phyloP scores from a whole-genome alignment of 2,113 vertebrate genomes.

The Aphelocoma coerulescens region DNA sequence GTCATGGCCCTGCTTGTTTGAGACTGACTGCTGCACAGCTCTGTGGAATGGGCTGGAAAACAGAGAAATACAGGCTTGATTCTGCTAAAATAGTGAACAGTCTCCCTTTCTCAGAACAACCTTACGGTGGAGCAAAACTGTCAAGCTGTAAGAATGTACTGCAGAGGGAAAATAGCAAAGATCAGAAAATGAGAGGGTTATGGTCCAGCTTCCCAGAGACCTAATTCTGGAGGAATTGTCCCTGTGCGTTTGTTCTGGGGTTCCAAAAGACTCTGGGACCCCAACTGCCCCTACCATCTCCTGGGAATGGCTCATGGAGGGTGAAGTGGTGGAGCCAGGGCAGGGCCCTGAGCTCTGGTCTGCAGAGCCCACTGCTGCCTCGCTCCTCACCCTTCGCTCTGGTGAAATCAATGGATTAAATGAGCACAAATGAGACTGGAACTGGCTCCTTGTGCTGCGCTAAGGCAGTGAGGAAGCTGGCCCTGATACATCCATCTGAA shows the following conservation, averaged over 20 bases:
- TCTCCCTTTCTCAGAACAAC: background rate
- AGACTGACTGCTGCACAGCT: background rate
- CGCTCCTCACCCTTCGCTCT: background rate
- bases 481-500: conserved; percentile 11
- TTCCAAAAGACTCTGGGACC: background rate
- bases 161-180: background rate
- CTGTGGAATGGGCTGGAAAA: background rate
- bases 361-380: background rate
- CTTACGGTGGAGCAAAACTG: conserved; percentile 4
- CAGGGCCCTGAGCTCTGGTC: background rate
- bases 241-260: fast-evolving
- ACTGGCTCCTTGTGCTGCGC: conserved; percentile 19
- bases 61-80: background rate
- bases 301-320: background rate
- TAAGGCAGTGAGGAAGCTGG: conserved; percentile 15
- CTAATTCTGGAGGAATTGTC: background rate
- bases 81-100: background rate
- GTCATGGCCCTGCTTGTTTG: background rate
- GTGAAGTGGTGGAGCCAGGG: background rate
- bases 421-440: conserved; percentile 30
- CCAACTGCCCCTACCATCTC: fast-evolving
- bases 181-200: background rate
- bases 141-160: background rate
- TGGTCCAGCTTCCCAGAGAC: background rate
- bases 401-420: conserved; percentile 28